Evolutionary conservation across 2,113 vertebrate species (phyloP).

Genomic region (Lipophrys pholis): DNA sequence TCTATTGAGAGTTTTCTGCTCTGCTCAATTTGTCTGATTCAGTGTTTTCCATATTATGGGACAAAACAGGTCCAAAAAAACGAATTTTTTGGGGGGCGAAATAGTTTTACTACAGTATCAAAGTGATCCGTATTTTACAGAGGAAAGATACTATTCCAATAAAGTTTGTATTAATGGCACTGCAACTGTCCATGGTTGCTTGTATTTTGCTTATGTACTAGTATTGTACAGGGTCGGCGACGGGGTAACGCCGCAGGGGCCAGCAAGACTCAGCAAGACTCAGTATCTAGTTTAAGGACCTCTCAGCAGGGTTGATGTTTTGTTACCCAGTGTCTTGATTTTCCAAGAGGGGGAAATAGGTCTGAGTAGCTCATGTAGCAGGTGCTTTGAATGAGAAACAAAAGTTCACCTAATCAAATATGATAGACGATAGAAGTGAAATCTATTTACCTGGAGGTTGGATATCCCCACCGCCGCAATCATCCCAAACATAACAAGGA

Average conservation of each 20-base stretch:
- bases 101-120: neutral
- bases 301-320: neutral
- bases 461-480: conserved; percentile 86
- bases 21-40: too few species aligned
- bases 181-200: neutral
- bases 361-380: too few species aligned
- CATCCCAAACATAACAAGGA: conserved; percentile 88
- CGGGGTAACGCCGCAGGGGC: neutral
- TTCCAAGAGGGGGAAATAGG: neutral
- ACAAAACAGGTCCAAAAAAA: too few species aligned
- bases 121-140: neutral
- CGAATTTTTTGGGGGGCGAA: neutral
- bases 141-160: conserved; percentile 1
- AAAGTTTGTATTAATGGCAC: neutral
- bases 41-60: too few species aligned
- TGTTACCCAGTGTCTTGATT: neutral
- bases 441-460: conserved; percentile 82
- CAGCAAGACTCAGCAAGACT: neutral
- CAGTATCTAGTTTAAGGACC: neutral
- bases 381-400: neutral
- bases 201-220: neutral
- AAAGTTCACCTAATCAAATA: too few species aligned
- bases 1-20: neutral
- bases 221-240: neutral
- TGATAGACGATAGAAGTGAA: neutral